phyloP scores from a whole-genome alignment of 2,797 vertebrate species.

The Rhyacichthys aspro region DNA sequence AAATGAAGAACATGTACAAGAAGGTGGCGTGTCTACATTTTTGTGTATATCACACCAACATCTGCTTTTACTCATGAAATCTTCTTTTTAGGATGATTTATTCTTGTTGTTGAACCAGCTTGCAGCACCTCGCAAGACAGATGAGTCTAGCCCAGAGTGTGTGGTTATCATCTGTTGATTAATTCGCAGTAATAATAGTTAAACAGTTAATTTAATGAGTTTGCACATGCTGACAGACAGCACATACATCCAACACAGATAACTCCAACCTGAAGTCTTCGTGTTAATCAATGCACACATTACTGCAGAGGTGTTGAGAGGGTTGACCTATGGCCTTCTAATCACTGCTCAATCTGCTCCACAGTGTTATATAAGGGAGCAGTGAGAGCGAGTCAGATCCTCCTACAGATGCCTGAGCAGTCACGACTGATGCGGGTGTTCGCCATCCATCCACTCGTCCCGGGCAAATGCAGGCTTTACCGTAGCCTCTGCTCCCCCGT shows the following conservation, averaged over 20 bases:
- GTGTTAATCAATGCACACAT: constrained; percentile 10
- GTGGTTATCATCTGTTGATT: constrained; percentile 1
- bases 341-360: constrained; percentile 60
- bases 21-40: no score
- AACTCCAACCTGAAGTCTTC: neutral
- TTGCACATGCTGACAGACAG: neutral
- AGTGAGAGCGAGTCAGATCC: constrained; percentile 69
- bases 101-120: neutral
- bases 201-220: constrained; percentile 2
- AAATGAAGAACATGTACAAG: no score
- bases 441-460: constrained; percentile 65
- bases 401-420: constrained; percentile 80
- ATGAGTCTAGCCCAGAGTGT: neutral
- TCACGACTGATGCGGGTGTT: constrained; percentile 80
- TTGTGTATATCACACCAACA: no score
- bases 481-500: constrained; percentile 47
- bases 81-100: neutral
- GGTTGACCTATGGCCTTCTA: constrained; percentile 64
- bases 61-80: no score
- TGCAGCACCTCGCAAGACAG: neutral
- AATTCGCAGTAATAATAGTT: neutral
- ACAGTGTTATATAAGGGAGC: constrained; percentile 70
- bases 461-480: constrained; percentile 56
- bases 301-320: constrained; percentile 70
- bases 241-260: neutral